Base-by-base conservation (phyloP, 2,888 invertebrate species). In the Ptychoptera albimana region DNA sequence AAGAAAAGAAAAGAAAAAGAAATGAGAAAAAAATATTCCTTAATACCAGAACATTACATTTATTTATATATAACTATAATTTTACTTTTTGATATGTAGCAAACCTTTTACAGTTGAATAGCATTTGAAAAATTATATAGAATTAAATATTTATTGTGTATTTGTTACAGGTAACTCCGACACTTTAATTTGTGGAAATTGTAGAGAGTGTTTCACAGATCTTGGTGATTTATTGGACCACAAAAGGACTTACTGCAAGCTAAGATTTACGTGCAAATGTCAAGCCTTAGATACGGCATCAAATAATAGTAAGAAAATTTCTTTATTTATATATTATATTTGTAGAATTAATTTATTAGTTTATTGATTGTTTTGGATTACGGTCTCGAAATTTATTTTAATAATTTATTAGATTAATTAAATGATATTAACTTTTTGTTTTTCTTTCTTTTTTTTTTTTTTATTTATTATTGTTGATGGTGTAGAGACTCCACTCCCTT, bases 161-260 rank as follows among this genome's bases (percentile, higher is more conserved):
- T 23, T 23, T 41, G 43, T 58, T 70, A 63, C 47, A 78, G 77
- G 76, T 64, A 77, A 76, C 61, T 76, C 78, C 50, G 83, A 83
- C 63, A 78, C 82, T 57, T 71, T 83, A 63, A 81, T 83, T 58
- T 83, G 83, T 63, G 83, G 82, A 53, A 79, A 78, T 61, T 83
- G 83, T 65, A 73, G 81, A 56, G 79, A 79, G 64, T 73, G 77
- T 64, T 82, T 82, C 63, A 73, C 74, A 53, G 79, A 78, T 59
- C 70, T 82, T 49, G 74, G 77, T 58, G 79, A 79, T 59, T 70
- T 82, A 60, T 72, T 80, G 55, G 79, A 81, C 60, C 82, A 83
- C 70, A 81, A 82, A 67, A 75, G 76, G 59, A 73, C 72, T 56
- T 77, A 77, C 63, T 81, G 80, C 68, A 77, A 77, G 60, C 71